Base-by-base conservation (phyloP, 2,888 invertebrate genomes). In the Ochlodes sylvanus region DNA sequence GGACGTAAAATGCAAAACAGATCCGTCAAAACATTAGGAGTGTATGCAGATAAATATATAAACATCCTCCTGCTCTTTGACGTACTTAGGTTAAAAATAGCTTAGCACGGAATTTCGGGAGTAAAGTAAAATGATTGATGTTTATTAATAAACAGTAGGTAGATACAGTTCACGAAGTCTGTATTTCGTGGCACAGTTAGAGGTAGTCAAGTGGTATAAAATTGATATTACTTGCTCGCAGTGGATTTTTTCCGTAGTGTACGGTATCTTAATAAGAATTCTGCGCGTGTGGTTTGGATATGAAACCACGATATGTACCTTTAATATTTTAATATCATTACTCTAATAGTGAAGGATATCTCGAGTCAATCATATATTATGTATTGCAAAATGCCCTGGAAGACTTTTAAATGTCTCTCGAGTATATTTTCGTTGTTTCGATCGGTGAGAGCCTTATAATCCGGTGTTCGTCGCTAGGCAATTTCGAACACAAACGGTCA, bases 321-420 rank as follows among this genome's bases (percentile, higher is more conserved):
- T 55, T 55, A 21, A 27, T 55, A 55, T 27, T 55, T 55, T 55
- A 27, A 55, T 55, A 27, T 55, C 14, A 54, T 55, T 55, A 55
- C 7, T 55, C n/a, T 55, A 47, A 47, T 38, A 10, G 38, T 38
- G 38, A 3, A 38, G 38, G 3, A 38, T 38, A 38, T 38, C 12
- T 38, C 12, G 10, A 38, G 38, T 9, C 9, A 38, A 12, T 9
- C 34, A 34, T 2, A 38, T 10, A 27, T 27, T 27, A 38, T 1
- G 38, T 9, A 38, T 38, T 38, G 9, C 38, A 2, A 38, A 38
- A 38, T 38, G 3, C 1, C 12, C 2, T 2, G 38, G 12, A 38
- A 38, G 38, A 27, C 27, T 27, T 27, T n/a, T n/a, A n/a, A 27
- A 27, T 27, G 27, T 27, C 27, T 27, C 27, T 27, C 27, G 5